Evolutionary conservation across 2,888 invertebrate genomes (phyloP).

Genomic region (Mesopsocus fuscifrons): DNA sequence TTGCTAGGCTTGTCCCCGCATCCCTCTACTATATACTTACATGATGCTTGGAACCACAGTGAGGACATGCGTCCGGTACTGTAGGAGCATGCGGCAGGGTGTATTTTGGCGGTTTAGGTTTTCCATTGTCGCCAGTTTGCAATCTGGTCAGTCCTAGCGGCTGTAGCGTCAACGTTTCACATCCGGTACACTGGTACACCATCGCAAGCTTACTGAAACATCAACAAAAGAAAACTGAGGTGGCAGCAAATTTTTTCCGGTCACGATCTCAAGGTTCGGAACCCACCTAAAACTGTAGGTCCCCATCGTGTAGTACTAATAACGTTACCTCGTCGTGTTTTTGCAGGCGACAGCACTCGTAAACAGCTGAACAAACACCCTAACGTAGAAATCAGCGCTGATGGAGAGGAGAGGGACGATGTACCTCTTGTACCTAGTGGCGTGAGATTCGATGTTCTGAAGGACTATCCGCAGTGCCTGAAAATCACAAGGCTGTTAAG

Average conservation of each 20-base stretch:
- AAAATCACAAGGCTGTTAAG: constrained; percentile 19
- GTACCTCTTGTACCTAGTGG: constrained; percentile 82
- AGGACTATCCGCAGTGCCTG: constrained; percentile 84
- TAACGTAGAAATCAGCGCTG: constrained; percentile 90
- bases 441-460: constrained; percentile 76
- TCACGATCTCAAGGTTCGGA: no score
- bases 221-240: constrained; percentile 9
- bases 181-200: constrained; percentile 81
- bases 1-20: no score
- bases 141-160: constrained; percentile 38
- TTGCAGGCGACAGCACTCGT: constrained; percentile 72
- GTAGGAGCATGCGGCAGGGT: constrained; percentile 48
- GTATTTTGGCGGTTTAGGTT: constrained; percentile 38
- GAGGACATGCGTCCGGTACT: constrained; percentile 43
- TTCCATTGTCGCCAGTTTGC: constrained; percentile 30
- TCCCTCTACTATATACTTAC: constrained; percentile 32
- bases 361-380: constrained; percentile 76
- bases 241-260: constrained; percentile 1
- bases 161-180: constrained; percentile 60
- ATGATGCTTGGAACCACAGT: constrained; percentile 57
- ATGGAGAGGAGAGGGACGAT: constrained; percentile 79
- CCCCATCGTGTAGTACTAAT: no score
- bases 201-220: constrained; percentile 60
- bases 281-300: no score
- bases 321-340: constrained; percentile 58